Conservation (phyloP, 2,113 vertebrate species). For the Geococcyx californianus region DNA sequence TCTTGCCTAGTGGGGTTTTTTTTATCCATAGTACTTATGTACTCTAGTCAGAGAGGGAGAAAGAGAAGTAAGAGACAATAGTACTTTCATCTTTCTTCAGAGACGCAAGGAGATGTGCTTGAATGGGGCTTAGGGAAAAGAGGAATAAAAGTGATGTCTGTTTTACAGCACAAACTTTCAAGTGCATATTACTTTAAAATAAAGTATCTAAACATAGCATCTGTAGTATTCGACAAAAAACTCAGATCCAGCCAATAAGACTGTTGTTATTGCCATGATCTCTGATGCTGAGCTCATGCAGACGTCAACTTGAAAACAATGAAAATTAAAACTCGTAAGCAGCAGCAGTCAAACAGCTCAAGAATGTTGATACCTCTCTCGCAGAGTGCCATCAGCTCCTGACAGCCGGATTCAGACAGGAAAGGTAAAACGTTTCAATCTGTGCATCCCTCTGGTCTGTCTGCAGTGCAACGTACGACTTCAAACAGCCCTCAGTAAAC, state of each 20-base stretch:
- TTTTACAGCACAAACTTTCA: constrained; percentile 12
- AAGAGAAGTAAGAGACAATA: background rate
- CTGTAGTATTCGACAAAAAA: background rate
- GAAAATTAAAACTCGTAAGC: constrained; percentile 37
- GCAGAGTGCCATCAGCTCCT: constrained; percentile 44
- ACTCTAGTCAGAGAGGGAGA: background rate
- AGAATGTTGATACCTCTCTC: constrained; percentile 36
- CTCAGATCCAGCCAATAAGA: background rate
- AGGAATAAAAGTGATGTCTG: constrained; percentile 15
- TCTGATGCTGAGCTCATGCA: background rate
- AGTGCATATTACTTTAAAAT: background rate
- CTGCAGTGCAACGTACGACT: constrained; percentile 8
- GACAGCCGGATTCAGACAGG: constrained; percentile 22
- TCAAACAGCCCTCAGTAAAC: constrained; percentile 71
- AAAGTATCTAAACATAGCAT: background rate
- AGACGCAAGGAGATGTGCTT: background rate
- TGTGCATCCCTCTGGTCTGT: constrained; percentile 47
- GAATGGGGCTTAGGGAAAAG: background rate
- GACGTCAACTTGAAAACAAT: background rate
- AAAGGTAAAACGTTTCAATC: constrained; percentile 66
- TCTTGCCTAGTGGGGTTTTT: background rate
- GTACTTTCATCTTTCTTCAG: background rate
- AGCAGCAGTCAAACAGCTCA: background rate
- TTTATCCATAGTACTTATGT: background rate
- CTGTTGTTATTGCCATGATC: background rate